A percentile compares a stretch with the other conserved stretches of the same genome.
These are phyloP conservation scores for Leptopilina myrica DNA, from an alignment of 2,888 invertebrate species.

Conservation along the genomic window DNA sequence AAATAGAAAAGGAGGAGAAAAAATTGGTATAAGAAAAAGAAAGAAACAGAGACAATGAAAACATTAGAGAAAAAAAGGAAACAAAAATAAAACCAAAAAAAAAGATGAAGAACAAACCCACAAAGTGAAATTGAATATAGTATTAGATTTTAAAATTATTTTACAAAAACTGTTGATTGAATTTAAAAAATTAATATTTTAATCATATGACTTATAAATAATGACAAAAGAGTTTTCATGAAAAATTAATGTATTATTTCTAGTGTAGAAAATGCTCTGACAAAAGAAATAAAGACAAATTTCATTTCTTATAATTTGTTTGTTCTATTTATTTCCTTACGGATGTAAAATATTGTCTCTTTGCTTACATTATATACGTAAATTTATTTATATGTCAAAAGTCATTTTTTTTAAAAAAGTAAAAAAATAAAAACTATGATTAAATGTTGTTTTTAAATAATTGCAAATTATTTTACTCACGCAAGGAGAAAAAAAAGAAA, in stretches of 20 bases:
- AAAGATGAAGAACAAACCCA: too few relatives aligned
- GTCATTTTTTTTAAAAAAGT: not conserved
- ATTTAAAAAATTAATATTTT: not conserved
- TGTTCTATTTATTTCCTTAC: too few relatives aligned
- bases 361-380: not conserved
- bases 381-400: not conserved
- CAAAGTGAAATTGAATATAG: not conserved
- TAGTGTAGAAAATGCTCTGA: too few relatives aligned
- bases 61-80: too few relatives aligned
- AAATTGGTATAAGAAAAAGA: too few relatives aligned
- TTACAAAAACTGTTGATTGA: not conserved
- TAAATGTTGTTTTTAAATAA: not conserved
- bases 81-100: too few relatives aligned
- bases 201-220: not conserved
- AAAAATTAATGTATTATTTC: not conserved
- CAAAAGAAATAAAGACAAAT: too few relatives aligned
- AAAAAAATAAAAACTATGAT: too few relatives aligned
- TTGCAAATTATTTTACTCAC: constrained; percentile 24
- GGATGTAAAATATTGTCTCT: too few relatives aligned
- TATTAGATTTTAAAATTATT: not conserved
- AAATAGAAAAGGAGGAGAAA: not conserved
- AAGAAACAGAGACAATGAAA: too few relatives aligned
- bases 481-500: not conserved
- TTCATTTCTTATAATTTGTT: too few relatives aligned
- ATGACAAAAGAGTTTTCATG: not conserved